A percentile compares a stretch with the other conserved stretches of the same genome.
Conservation (phyloP, 2,888 invertebrate species). For the Nipponacmea schrenckii region DNA sequence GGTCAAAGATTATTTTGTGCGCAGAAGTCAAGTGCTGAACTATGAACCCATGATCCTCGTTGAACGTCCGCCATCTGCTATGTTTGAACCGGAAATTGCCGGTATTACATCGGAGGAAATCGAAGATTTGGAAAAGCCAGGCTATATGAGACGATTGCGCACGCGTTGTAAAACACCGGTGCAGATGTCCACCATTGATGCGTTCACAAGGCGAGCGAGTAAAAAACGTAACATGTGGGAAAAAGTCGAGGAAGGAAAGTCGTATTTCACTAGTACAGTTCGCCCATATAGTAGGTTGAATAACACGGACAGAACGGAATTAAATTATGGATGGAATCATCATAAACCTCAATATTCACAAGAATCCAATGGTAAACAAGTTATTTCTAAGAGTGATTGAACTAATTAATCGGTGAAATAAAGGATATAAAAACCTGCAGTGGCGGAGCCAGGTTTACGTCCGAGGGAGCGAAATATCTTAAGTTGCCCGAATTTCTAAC, state of each 20-base stretch:
- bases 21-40: conserved; percentile 44
- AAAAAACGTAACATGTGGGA: conserved; percentile 61
- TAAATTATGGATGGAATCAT: conserved; percentile 49
- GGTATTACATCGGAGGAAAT: conserved; percentile 18
- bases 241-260: conserved; percentile 41
- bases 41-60: conserved; percentile 58
- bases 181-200: conserved; percentile 55
- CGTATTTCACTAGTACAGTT: conserved; percentile 48
- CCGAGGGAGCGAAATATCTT: no score
- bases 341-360: conserved; percentile 41
- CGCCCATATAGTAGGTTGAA: conserved; percentile 45
- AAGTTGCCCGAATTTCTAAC: no score
- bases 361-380: no score
- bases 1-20: conserved; percentile 35
- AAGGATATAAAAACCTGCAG: no score
- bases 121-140: conserved; percentile 36
- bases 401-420: no score
- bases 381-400: no score
- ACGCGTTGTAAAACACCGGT: conserved; percentile 49
- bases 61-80: conserved; percentile 44
- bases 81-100: conserved; percentile 19
- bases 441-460: no score
- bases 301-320: conserved; percentile 39
- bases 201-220: conserved; percentile 34
- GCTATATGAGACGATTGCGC: conserved; percentile 52